Conservation (phyloP, 2,888 invertebrate species). For the Ellobium chinense region DNA sequence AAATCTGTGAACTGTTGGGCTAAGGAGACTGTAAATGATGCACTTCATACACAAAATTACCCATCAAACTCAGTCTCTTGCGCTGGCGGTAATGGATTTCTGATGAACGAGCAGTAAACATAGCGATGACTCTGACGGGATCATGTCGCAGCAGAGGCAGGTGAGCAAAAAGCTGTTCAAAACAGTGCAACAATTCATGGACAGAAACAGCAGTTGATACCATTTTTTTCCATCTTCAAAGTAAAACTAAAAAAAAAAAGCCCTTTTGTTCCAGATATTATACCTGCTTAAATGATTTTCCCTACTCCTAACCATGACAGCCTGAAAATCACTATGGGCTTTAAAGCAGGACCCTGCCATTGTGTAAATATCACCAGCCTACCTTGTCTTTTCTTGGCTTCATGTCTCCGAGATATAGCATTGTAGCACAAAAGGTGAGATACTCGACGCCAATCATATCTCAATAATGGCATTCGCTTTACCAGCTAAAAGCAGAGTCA, state of each 20-base stretch:
- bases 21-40: no score
- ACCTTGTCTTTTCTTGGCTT: constrained; percentile 42
- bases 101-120: constrained; percentile 42
- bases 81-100: constrained; percentile 40
- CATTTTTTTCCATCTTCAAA: no score
- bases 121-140: constrained; percentile 5
- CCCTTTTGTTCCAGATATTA: no score
- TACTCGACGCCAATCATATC: constrained; percentile 18
- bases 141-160: constrained; percentile 36
- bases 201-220: no score
- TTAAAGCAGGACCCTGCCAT: no score
- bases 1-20: no score
- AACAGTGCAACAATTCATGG: no score
- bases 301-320: no score
- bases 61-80: constrained; percentile 11
- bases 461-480: constrained; percentile 35
- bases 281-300: no score
- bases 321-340: no score
- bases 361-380: no score
- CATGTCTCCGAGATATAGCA: constrained; percentile 37
- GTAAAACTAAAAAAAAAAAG: no score
- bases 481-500: constrained; percentile 26
- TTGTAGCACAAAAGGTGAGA: constrained; percentile 39
- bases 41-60: neutral
- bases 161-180: constrained; percentile 31